phyloP scores from a whole-genome alignment of 2,888 invertebrate species.

The Pteria penguin region DNA sequence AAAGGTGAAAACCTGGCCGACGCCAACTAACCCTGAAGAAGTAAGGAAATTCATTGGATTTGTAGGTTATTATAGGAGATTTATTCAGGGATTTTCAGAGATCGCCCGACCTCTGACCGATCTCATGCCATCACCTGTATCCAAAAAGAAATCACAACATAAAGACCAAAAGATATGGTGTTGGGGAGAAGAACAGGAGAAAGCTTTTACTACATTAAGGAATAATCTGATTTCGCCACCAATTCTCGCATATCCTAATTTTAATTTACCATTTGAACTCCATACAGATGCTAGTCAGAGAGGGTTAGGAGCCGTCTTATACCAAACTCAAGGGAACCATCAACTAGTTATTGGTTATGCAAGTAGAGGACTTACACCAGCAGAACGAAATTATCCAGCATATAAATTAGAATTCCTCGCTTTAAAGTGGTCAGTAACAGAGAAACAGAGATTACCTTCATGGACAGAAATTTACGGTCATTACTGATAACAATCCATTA shows the following conservation, averaged over 20 bases:
- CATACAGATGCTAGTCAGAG: no score
- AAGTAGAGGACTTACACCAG: neutral
- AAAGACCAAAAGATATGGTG: neutral
- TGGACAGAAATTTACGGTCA: neutral
- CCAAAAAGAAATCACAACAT: neutral
- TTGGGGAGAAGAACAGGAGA: neutral
- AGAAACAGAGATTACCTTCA: neutral
- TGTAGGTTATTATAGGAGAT: neutral
- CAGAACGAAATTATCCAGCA: neutral
- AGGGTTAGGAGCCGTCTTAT: no score
- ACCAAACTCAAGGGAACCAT: no score
- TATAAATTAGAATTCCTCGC: neutral
- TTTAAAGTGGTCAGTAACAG: neutral
- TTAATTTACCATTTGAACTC: no score
- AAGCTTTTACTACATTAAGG: neutral
- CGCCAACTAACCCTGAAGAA: neutral
- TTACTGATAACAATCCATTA: neutral
- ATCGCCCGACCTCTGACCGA: neutral
- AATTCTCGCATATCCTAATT: no score
- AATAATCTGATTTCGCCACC: neutral
- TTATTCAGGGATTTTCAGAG: neutral
- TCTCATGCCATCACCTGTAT: neutral
- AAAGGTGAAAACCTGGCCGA: conserved; percentile 6
- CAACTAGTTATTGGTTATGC: neutral
- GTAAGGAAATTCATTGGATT: neutral